Evolutionary conservation across 1,140 invertebrate species (phyloP).

Genomic region (Zaprionus lachaisei): DNA sequence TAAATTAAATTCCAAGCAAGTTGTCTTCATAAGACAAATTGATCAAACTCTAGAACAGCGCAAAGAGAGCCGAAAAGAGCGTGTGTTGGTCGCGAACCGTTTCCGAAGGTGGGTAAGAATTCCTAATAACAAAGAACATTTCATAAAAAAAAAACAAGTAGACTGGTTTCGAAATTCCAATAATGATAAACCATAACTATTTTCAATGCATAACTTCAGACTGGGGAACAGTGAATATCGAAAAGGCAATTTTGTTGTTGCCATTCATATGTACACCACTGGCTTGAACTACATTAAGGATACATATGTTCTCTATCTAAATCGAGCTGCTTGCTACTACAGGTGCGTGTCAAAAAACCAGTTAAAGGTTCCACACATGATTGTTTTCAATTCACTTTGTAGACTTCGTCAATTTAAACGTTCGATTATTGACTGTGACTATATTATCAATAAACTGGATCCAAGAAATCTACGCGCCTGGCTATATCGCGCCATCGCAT

Average conservation of each 20-base stretch:
- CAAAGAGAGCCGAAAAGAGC: conserved; percentile 10
- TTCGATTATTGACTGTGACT: conserved; percentile 52
- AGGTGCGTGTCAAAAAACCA: conserved; percentile 41
- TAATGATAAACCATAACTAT: neutral
- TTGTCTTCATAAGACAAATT: conserved; percentile 66
- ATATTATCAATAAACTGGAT: conserved; percentile 45
- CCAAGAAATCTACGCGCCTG: conserved; percentile 45
- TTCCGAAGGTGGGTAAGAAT: conserved; percentile 42
- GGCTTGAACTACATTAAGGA: conserved; percentile 48
- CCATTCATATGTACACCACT: conserved; percentile 40
- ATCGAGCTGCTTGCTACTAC: conserved; percentile 49
- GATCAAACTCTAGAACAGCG: conserved; percentile 20
- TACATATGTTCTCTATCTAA: conserved; percentile 60
- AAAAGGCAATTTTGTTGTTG: conserved; percentile 11
- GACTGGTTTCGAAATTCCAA: too few relatives aligned
- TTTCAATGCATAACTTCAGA: neutral
- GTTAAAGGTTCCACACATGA: neutral
- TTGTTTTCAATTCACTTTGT: neutral
- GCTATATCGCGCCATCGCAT: conserved; percentile 57
- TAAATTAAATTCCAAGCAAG: conserved; percentile 31
- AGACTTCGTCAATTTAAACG: conserved; percentile 54
- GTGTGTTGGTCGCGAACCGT: conserved; percentile 49
- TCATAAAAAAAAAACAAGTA: neutral
- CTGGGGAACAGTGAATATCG: conserved; percentile 55
- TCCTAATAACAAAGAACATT: neutral